Base-by-base conservation (phyloP, 1,140 invertebrate genomes). In the Leptinotarsa lineolata region DNA sequence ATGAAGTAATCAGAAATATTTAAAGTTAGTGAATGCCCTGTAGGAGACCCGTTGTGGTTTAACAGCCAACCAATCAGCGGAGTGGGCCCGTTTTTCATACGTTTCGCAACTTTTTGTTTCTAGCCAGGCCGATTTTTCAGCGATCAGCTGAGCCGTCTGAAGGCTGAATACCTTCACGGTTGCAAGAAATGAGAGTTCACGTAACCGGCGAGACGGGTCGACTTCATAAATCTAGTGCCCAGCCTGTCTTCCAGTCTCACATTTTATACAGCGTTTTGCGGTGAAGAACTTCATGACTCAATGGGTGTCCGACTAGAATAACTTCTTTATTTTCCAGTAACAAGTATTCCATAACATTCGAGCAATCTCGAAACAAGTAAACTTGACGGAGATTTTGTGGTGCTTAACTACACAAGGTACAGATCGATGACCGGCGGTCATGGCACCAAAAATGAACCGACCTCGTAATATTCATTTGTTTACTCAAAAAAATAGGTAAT, bases 171-270 rank as follows among this genome's bases (percentile, higher is more conserved):
- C 66, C 39, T 61, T 22, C 16, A 16, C 48, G 20, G 66, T 30
- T 72, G 61, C 70, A 70, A 71, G 74, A 75, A 72, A 72, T 68
- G 70, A 75, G 48, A 65, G 69, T 75, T 72, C 64, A 73, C 65
- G 70, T 75, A 75, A 75, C 74, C 70, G 39, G 66, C 66, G 66
- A 46, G 66, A 68, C 66, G 30, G 39, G 61, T 64, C 24, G 61
- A 64, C n/a, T 64, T 22, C 61, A 64, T 64, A 64, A 64, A 64
- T 64, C 61, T 22, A 64, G 48, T 54, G 48, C 16, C n/a, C 61
- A 5, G 61, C 15, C 61, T 22, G 61, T 21, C n/a, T 64, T 54
- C 48, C 8, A 39, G 30, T 39, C 30, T 39, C 30, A 39, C 30
- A 39, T 39, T 39, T 39, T 39, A 39, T 39, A 39, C 30, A 39